phyloP scores from a whole-genome alignment of 2,797 vertebrate genomes.

The Onychomys arenicola region DNA sequence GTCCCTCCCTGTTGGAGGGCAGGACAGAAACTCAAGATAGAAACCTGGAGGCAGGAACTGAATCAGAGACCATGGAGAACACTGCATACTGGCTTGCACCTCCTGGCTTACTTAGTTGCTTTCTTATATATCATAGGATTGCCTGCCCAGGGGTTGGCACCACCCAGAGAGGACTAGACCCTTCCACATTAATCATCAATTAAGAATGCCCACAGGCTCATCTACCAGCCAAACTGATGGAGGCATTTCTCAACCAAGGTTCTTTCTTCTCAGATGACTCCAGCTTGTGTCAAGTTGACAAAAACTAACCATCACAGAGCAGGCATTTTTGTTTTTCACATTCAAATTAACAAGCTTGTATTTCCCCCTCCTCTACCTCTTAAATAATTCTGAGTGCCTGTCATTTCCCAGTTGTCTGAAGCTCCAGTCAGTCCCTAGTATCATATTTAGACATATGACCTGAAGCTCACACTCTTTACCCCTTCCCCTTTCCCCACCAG shows the following conservation, averaged over 20 bases:
- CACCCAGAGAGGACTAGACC: background rate
- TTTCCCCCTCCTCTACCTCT: background rate
- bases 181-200: background rate
- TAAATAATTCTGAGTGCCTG: background rate
- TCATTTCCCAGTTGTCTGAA: background rate
- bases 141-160: no score
- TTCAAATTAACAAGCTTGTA: background rate
- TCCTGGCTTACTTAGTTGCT: background rate
- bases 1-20: background rate
- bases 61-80: background rate
- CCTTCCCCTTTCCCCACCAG: background rate
- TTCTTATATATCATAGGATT: no score
- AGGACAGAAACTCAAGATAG: background rate
- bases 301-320: background rate
- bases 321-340: constrained; percentile 18
- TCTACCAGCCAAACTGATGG: background rate
- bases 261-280: background rate
- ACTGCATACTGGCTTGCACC: background rate
- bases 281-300: background rate
- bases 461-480: background rate
- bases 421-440: background rate
- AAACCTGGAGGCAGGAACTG: background rate
- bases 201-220: background rate
- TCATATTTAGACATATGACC: background rate
- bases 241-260: background rate